phyloP scores from a whole-genome alignment of 2,113 vertebrate genomes.

The Apaloderma vittatum region DNA sequence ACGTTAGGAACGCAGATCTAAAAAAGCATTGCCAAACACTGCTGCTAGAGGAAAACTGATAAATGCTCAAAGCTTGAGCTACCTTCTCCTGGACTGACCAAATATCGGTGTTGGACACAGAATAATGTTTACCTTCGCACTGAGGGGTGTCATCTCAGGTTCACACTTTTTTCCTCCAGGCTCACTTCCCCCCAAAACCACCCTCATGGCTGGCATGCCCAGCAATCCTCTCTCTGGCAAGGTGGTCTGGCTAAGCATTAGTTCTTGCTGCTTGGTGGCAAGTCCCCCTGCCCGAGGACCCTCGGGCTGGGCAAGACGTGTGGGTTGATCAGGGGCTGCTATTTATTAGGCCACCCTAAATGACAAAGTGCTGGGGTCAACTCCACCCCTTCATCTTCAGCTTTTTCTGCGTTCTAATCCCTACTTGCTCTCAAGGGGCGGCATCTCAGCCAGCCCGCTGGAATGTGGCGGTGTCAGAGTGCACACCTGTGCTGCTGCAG shows the following conservation, averaged over 20 bases:
- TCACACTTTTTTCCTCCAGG: not conserved
- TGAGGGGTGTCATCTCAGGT: not conserved
- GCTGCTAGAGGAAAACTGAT: not conserved
- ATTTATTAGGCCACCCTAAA: not conserved
- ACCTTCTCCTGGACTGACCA: not conserved
- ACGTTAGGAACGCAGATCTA: not conserved
- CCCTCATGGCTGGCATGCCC: fast-evolving
- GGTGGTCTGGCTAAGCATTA: not conserved
- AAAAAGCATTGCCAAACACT: not conserved
- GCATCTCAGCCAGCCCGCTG: not conserved
- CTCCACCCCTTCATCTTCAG: not conserved
- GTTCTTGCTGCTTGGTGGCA: no score
- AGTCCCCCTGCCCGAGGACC: not conserved
- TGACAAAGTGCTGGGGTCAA: not conserved
- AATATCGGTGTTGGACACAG: not conserved
- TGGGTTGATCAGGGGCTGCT: fast-evolving
- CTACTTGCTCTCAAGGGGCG: not conserved
- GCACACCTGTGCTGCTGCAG: not conserved
- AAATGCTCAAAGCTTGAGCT: not conserved
- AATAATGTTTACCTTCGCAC: not conserved
- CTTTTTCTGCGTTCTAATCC: not conserved
- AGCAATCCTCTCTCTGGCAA: not conserved
- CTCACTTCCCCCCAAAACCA: fast-evolving
- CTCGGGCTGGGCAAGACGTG: fast-evolving
- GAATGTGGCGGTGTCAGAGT: not conserved